Conservation (phyloP, 2,888 invertebrate genomes). For the Ctenicera cuprea region DNA sequence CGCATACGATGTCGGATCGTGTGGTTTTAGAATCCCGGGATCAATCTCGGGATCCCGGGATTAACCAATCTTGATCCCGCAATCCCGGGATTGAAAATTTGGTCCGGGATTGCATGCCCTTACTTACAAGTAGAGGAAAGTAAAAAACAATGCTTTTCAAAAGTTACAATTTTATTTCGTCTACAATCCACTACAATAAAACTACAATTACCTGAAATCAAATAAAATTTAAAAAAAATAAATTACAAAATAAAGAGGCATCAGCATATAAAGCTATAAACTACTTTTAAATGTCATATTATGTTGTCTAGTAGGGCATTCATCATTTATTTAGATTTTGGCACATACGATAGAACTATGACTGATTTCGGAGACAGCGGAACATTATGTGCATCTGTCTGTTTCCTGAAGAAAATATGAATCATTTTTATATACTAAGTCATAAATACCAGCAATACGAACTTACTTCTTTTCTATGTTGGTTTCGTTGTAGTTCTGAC, state of each 20-base stretch:
- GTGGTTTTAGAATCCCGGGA: no score
- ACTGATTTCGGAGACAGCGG: slow-evolving; percentile 79
- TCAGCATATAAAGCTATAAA: neutral
- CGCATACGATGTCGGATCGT: no score
- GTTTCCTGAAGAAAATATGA: slow-evolving; percentile 75
- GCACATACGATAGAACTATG: slow-evolving; percentile 82
- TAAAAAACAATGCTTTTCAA: no score
- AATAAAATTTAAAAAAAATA: neutral
- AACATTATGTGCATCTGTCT: slow-evolving; percentile 75
- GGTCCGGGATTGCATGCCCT: no score
- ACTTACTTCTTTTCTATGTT: slow-evolving; percentile 72
- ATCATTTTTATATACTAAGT: neutral
- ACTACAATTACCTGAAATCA: neutral
- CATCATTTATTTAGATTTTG: slow-evolving; percentile 64
- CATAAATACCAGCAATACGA: neutral
- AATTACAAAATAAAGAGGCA: neutral
- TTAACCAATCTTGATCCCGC: no score
- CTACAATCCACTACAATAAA: neutral
- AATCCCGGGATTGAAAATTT: no score
- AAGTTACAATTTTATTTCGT: neutral
- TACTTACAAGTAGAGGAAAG: no score
- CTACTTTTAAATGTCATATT: neutral
- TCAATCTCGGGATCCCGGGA: no score
- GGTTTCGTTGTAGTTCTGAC: slow-evolving; percentile 73
- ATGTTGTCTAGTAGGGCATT: no score